These are phyloP conservation scores for Sminthurides aquaticus DNA, from an alignment of 2,888 invertebrate genomes.

Conservation along the genomic window DNA sequence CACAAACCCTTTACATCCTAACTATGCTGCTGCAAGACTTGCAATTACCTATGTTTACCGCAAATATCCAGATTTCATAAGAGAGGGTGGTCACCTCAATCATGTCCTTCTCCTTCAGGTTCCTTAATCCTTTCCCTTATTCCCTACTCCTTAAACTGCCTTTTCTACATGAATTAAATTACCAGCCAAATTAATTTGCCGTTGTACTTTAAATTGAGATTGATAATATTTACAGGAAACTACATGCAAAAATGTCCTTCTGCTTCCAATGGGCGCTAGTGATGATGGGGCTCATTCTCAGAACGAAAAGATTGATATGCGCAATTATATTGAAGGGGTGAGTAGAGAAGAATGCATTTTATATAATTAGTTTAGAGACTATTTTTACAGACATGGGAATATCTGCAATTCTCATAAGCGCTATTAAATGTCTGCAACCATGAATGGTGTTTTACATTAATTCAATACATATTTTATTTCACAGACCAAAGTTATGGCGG, in stretches of 20 bases:
- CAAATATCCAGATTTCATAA: slow-evolving; percentile 85
- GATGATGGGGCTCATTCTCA: slow-evolving; percentile 99
- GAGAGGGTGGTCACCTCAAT: slow-evolving; percentile 91
- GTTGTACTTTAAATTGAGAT: no score
- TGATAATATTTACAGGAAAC: slow-evolving; percentile 58
- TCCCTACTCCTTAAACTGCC: not conserved
- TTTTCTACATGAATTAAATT: not conserved
- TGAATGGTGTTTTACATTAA: not conserved
- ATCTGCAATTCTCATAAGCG: not conserved
- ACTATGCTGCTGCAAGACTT: slow-evolving; percentile 78
- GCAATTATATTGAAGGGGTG: slow-evolving; percentile 91
- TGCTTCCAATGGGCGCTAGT: slow-evolving; percentile 87
- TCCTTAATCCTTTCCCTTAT: slow-evolving; percentile 10
- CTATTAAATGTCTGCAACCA: not conserved
- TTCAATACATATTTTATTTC: not conserved
- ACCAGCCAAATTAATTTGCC: no score
- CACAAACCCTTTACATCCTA: slow-evolving; percentile 82
- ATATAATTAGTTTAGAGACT: not conserved
- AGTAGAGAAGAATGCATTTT: no score
- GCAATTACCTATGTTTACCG: slow-evolving; percentile 79
- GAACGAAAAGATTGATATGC: slow-evolving; percentile 90
- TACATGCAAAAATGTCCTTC: slow-evolving; percentile 84
- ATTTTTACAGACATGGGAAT: not conserved
- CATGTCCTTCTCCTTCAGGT: slow-evolving; percentile 76
- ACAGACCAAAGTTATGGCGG: slow-evolving; percentile 83